Percentiles rank a stretch among this genome's conserved stretches.
Evolutionary conservation across 2,113 vertebrate genomes (phyloP).

Genomic region (Anoplopoma fimbria): DNA sequence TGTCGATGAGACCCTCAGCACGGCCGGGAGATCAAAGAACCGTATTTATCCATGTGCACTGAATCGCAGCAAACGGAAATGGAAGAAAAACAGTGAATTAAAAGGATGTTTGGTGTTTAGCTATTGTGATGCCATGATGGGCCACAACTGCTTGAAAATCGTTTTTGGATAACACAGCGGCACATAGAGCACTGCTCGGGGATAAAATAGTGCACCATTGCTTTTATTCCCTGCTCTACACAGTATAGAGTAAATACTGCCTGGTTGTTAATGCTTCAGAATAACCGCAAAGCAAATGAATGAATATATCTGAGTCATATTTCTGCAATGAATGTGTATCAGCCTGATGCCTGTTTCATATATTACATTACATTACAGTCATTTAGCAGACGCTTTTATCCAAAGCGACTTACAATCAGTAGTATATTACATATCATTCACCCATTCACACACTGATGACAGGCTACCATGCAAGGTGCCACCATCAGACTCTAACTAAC

Average conservation of each 20-base stretch:
- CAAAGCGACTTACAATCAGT: no score
- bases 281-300: not conserved
- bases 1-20: slow-evolving; percentile 42
- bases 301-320: not conserved
- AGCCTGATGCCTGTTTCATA: not conserved
- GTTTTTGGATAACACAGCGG: not conserved
- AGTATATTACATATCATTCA: no score
- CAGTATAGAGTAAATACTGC: not conserved
- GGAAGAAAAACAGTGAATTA: slow-evolving; percentile 38
- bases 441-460: no score
- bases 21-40: slow-evolving; percentile 57
- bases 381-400: no score
- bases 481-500: no score
- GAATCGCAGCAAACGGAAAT: slow-evolving; percentile 36
- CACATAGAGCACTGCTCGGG: not conserved
- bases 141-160: slow-evolving; percentile 4
- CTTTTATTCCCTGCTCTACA: not conserved
- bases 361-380: no score
- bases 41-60: slow-evolving; percentile 40
- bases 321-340: no score
- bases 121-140: slow-evolving; percentile 10
- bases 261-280: not conserved
- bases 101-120: slow-evolving; percentile 26
- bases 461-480: no score
- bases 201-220: slow-evolving; percentile 5